These are phyloP conservation scores for Crossoptilon crossoptilon DNA, from an alignment of 2,797 vertebrate genomes.

Conservation along the genomic window DNA sequence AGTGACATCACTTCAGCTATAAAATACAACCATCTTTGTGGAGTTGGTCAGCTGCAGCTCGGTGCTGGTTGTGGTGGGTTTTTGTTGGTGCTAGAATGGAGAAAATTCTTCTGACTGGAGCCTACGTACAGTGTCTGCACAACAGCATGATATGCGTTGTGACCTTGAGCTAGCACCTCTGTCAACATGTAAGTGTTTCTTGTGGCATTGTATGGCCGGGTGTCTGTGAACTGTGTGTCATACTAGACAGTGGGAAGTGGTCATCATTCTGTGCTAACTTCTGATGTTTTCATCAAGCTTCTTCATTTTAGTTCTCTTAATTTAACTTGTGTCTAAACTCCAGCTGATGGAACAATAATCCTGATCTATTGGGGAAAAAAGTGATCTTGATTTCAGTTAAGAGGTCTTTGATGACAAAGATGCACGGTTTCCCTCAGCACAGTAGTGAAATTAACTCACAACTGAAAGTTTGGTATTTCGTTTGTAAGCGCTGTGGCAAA, in stretches of 20 bases:
- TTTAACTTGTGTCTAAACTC: not conserved
- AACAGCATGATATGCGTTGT: not conserved
- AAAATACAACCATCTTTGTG: rapidly evolving
- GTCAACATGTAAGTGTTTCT: not conserved
- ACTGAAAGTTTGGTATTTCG: not conserved
- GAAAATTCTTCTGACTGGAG: not conserved
- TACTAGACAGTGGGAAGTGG: not conserved
- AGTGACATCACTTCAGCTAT: not conserved
- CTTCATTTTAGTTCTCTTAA: not conserved
- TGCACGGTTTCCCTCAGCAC: not conserved
- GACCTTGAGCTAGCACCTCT: not conserved
- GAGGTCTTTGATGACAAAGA: not conserved
- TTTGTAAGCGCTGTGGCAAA: constrained; percentile 43
- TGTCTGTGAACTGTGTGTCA: not conserved
- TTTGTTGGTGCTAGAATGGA: not conserved
- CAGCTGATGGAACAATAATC: not conserved
- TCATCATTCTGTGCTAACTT: constrained; percentile 4
- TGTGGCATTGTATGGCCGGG: not conserved
- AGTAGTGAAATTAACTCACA: not conserved
- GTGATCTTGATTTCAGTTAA: not conserved
- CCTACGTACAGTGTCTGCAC: not conserved
- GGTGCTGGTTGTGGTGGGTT: not conserved
- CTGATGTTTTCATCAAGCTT: not conserved
- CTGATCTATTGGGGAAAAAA: not conserved
- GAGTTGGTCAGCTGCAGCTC: not conserved